Evolutionary conservation across 2,888 invertebrate species (phyloP).

Genomic region (Philaethria dido): DNA sequence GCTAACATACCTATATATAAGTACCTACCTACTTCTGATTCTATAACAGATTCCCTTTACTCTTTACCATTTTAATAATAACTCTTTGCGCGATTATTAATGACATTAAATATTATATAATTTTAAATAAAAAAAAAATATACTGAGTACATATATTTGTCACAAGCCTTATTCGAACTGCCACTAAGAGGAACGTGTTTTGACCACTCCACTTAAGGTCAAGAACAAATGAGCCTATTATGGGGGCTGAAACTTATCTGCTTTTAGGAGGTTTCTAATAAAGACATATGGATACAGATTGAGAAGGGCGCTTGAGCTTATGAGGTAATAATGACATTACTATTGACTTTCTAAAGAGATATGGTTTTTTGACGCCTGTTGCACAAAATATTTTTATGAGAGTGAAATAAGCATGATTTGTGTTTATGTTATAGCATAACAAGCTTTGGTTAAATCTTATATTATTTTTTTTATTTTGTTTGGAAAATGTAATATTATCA

Average conservation of each 20-base stretch:
- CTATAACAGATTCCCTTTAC: neutral
- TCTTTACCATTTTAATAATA: neutral
- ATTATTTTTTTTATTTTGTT: no score
- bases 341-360: constrained; percentile 18
- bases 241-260: constrained; percentile 2
- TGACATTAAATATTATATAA: neutral
- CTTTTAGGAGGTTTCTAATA: neutral
- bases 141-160: no score
- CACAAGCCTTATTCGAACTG: no score
- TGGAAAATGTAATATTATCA: no score
- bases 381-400: constrained; percentile 2
- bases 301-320: constrained; percentile 23
- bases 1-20: neutral
- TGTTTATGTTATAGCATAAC: no score
- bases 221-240: neutral
- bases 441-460: no score
- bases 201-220: neutral
- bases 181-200: neutral
- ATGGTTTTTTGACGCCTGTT: constrained; percentile 11
- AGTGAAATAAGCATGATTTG: no score
- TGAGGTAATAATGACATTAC: constrained; percentile 21
- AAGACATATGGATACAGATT: constrained; percentile 18
- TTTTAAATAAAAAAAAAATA: neutral
- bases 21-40: neutral
- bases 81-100: neutral